Percentiles rank a stretch among this genome's conserved stretches.
Evolutionary conservation across 2,113 vertebrate species (phyloP).

Genomic region (Phaethornis superciliosus): DNA sequence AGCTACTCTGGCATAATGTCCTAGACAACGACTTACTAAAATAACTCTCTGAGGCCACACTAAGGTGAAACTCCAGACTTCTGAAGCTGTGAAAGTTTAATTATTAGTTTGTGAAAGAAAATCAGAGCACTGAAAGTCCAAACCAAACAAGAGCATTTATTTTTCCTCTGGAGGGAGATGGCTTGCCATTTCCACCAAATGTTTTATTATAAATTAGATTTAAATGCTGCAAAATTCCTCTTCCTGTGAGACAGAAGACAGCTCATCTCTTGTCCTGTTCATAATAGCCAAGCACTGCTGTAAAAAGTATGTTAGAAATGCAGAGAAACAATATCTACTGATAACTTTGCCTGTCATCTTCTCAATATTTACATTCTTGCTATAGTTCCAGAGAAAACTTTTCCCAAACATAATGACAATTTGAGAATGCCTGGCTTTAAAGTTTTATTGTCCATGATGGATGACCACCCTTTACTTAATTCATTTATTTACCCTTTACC

Average conservation of each 20-base stretch:
- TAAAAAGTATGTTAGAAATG: neutral
- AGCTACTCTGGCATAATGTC: neutral
- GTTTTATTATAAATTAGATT: slow-evolving; percentile 62
- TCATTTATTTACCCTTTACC: neutral
- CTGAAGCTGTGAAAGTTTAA: slow-evolving; percentile 31
- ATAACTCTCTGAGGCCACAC: neutral
- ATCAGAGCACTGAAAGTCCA: slow-evolving; percentile 15
- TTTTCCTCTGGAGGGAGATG: slow-evolving; percentile 1
- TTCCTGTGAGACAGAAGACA: neutral
- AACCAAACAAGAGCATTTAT: neutral
- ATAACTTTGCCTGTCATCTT: neutral
- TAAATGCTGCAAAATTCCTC: slow-evolving; percentile 57
- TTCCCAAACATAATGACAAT: neutral
- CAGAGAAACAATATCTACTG: neutral
- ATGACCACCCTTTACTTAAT: neutral
- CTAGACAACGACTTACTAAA: slow-evolving; percentile 29
- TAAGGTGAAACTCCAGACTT: slow-evolving; percentile 8
- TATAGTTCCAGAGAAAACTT: neutral
- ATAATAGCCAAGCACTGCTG: neutral
- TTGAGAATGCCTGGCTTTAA: neutral
- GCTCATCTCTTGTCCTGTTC: neutral
- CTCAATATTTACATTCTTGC: neutral
- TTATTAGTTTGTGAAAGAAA: slow-evolving; percentile 49
- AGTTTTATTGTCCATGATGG: neutral
- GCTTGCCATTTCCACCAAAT: slow-evolving; percentile 10